These are phyloP conservation scores for Pterophyllum scalare DNA, from an alignment of 2,113 vertebrate species.

Conservation along the genomic window DNA sequence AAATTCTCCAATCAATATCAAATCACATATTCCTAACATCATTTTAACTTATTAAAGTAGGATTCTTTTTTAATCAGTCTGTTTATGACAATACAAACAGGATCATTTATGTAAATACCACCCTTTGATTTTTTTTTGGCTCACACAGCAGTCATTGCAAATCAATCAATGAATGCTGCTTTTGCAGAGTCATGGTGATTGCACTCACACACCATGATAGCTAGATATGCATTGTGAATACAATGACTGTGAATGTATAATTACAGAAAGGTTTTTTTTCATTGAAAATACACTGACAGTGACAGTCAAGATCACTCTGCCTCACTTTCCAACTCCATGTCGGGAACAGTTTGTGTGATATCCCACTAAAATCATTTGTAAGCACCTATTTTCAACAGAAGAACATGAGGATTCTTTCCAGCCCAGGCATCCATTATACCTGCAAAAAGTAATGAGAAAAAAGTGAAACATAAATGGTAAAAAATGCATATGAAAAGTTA, in stretches of 20 bases:
- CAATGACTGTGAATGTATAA: too few species aligned
- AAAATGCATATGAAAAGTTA: neutral
- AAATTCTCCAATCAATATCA: too few species aligned
- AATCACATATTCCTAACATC: too few species aligned
- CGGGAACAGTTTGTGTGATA: neutral
- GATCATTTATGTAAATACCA: neutral
- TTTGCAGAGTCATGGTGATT: neutral
- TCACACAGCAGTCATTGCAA: neutral
- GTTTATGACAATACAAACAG: too few species aligned
- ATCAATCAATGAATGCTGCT: neutral
- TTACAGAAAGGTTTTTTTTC: neutral
- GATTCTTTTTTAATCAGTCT: too few species aligned
- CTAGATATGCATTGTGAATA: neutral
- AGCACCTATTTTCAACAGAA: neutral
- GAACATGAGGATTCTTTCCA: neutral
- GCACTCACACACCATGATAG: neutral
- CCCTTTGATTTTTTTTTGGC: neutral
- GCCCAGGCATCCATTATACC: neutral
- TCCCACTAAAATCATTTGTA: neutral
- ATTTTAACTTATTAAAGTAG: too few species aligned
- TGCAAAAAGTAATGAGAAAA: neutral
- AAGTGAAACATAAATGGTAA: neutral
- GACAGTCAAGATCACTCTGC: neutral
- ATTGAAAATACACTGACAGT: neutral
- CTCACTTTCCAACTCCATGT: slow-evolving; percentile 3